Base-by-base conservation (phyloP, 2,797 vertebrate genomes). In the Protonibea diacanthus region DNA sequence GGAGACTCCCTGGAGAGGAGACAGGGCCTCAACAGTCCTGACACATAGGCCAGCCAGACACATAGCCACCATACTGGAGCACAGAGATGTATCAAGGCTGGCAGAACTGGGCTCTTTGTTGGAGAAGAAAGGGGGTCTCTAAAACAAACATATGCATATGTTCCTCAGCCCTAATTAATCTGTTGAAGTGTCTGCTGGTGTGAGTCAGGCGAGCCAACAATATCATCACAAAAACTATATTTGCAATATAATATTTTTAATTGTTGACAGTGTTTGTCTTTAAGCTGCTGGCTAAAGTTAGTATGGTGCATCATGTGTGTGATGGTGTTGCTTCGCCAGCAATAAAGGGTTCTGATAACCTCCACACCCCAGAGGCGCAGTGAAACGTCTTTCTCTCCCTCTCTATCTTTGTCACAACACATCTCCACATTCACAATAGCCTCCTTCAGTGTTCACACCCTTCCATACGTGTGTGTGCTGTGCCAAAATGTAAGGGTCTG, bases 1-100 rank as follows among this genome's bases (percentile, higher is more conserved):
- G 83, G 63, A 86, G 61, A 74, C 60, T 93, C 92, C 92, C 92
- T 25, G 59, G 92, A 85, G 90, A 90, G 80, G 64, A 73, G 69
- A 79, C 51, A 62, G 86, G 87, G 88, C 71, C 81, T 84, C 89
- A 85, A 84, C 66, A 77, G 81, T 58, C 51, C 64, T 81, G 86
- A 89, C 82, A 89, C 73, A 56, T 20, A 78, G 83, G 83, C 74
- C 71, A 53, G 64, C 27, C 84, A 88, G 70, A 89, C 86, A 58
- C 82, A 82, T 57, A 64, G 68, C 67, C 79, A 68, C 87, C 76
- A 71, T 72, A 71, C 77, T 75, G 81, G 44, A 33, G 86, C 81
- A 68, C 71, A 73, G 60, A 18, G 61, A 60, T 67, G 76, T 76
- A 76, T 81, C 60, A 71, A 76, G 84, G 68, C 74, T 86, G 88